Percentiles rank a stretch among this genome's conserved stretches.
Conservation (phyloP, 1,140 invertebrate species). For the Varroa destructor region DNA sequence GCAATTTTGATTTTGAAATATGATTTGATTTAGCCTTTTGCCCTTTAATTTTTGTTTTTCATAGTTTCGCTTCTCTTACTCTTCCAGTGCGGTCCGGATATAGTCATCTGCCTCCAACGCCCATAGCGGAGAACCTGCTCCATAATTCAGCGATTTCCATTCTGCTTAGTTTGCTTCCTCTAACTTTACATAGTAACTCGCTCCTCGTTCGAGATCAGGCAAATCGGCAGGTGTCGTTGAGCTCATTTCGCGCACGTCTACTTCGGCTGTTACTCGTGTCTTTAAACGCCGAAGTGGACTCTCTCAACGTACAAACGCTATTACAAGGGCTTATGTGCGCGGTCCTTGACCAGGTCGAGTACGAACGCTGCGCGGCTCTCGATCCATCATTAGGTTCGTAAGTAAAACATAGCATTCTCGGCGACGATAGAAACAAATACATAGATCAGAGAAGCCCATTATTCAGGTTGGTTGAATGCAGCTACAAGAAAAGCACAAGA, state of each 20-base stretch:
- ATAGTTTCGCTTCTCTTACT: too few species aligned
- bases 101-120: background rate
- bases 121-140: background rate
- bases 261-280: slow-evolving; percentile 73
- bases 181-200: slow-evolving; percentile 13
- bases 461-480: slow-evolving; percentile 2
- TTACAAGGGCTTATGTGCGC: slow-evolving; percentile 47
- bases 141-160: slow-evolving; percentile 27
- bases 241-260: slow-evolving; percentile 62
- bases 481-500: too few species aligned
- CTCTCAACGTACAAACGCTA: slow-evolving; percentile 76
- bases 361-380: slow-evolving; percentile 12
- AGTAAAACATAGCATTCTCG: too few species aligned
- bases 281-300: slow-evolving; percentile 68
- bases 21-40: too few species aligned
- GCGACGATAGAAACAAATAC: too few species aligned
- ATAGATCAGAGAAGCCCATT: background rate
- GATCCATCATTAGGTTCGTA: slow-evolving; percentile 12
- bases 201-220: slow-evolving; percentile 4
- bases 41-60: too few species aligned
- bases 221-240: slow-evolving; percentile 45
- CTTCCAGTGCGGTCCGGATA: slow-evolving; percentile 3
- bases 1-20: too few species aligned
- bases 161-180: slow-evolving; percentile 4
- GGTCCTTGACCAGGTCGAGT: slow-evolving; percentile 23